phyloP scores from a whole-genome alignment of 2,797 vertebrate genomes.

The Urosaurus nigricauda region DNA sequence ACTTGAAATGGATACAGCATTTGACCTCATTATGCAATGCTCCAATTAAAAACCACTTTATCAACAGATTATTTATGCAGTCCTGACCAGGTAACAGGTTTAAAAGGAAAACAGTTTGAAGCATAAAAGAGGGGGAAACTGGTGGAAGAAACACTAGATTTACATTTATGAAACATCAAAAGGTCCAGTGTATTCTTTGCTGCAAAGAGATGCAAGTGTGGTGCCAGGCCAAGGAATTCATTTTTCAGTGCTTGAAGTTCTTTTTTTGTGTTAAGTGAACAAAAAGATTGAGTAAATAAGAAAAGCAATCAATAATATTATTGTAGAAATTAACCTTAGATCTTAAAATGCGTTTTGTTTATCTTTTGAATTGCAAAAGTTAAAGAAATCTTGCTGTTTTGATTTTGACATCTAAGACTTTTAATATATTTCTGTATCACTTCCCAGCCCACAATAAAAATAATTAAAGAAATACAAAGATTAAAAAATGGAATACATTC shows the following conservation, averaged over 20 bases:
- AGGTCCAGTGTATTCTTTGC: neutral
- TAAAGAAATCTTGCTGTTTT: neutral
- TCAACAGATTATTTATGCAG: neutral
- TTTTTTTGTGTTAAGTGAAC: neutral
- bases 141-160: neutral
- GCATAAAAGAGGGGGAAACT: too few relatives aligned
- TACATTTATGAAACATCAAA: neutral
- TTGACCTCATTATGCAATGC: slow-evolving; percentile 47
- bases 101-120: neutral
- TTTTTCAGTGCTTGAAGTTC: neutral
- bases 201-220: too few relatives aligned
- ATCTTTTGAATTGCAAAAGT: neutral
- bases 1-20: slow-evolving; percentile 48
- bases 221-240: neutral
- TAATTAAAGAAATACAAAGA: too few relatives aligned
- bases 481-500: too few relatives aligned
- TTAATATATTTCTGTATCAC: too few relatives aligned
- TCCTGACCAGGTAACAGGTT: neutral
- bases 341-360: neutral
- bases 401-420: neutral
- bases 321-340: neutral
- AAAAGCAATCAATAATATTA: slow-evolving; percentile 4
- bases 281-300: too few relatives aligned
- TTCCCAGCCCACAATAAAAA: too few relatives aligned
- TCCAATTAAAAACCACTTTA: neutral